Evolutionary conservation across 2,113 vertebrate genomes (phyloP).

Genomic region (Sus scrofa): T2T-Sscrofa CM000827.6:71389001-71389500

Average conservation of each 20-base stretch:
- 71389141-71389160: neutral
- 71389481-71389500: neutral
- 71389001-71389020: too few species aligned
- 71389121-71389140: neutral
- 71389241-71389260: neutral
- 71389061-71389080: neutral
- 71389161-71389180: neutral
- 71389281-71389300: neutral
- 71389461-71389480: neutral
- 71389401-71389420: neutral
- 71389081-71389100: neutral
- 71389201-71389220: neutral
- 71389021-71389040: too few species aligned
- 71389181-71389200: neutral
- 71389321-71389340: neutral
- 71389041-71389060: too few species aligned
- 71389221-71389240: neutral
- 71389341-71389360: conserved; percentile 18
- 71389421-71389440: neutral
- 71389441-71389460: neutral
- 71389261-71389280: neutral
- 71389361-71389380: neutral
- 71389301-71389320: neutral
- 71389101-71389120: neutral
- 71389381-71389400: neutral